Evolutionary conservation across 1,140 invertebrate genomes (phyloP).

Genomic region (Eumaeus atala): DNA sequence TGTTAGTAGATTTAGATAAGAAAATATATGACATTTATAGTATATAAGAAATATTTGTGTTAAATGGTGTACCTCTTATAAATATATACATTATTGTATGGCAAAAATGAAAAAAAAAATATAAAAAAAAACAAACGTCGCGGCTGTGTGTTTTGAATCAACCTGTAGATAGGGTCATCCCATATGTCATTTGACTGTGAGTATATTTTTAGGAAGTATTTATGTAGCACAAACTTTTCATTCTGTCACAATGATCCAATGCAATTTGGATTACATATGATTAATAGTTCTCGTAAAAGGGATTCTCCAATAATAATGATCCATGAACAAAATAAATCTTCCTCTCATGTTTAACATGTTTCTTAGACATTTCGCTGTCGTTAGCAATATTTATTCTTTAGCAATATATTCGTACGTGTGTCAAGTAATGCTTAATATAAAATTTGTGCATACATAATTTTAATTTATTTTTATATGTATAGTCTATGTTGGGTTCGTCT

Average conservation of each 20-base stretch:
- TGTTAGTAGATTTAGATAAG: conserved; percentile 48
- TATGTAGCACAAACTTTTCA: too few relatives aligned
- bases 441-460: conserved; percentile 2
- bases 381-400: conserved; percentile 15
- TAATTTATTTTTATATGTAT: conserved; percentile 3
- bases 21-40: conserved; percentile 25
- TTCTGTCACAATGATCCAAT: too few relatives aligned
- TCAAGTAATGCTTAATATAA: conserved; percentile 12
- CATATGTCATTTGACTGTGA: background rate
- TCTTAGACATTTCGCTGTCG: conserved; percentile 5
- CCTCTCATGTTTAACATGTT: conserved; percentile 10
- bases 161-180: conserved; percentile 37
- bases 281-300: too few relatives aligned
- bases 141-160: conserved; percentile 49
- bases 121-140: conserved; percentile 29
- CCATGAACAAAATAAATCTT: background rate
- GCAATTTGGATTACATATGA: too few relatives aligned
- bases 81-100: conserved; percentile 30
- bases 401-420: conserved; percentile 11
- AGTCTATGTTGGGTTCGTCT: conserved; percentile 1
- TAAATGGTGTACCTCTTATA: conserved; percentile 28
- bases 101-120: conserved; percentile 27
- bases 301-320: too few relatives aligned
- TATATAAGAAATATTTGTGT: conserved; percentile 25
- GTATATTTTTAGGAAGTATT: too few relatives aligned